phyloP scores from a whole-genome alignment of 2,113 vertebrate genomes.

The Hippocampus abdominalis region DNA sequence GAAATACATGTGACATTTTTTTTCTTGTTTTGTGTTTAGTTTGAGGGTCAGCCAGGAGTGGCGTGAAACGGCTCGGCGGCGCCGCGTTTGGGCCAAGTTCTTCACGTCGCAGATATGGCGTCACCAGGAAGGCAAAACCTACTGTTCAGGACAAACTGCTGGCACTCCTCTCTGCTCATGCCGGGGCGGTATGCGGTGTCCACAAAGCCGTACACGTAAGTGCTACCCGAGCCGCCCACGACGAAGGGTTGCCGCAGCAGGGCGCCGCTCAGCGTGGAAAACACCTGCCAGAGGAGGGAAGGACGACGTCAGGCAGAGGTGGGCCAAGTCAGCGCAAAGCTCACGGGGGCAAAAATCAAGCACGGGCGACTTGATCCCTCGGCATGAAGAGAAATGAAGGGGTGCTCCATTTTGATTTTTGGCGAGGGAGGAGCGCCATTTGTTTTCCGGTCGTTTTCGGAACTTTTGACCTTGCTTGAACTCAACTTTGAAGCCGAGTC shows the following conservation, averaged over 20 bases:
- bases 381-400: too few relatives aligned
- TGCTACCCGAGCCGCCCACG: constrained; percentile 81
- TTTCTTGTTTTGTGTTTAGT: too few relatives aligned
- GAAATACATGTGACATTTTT: too few relatives aligned
- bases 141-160: constrained; percentile 80
- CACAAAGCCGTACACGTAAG: constrained; percentile 82
- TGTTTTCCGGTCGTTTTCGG: too few relatives aligned
- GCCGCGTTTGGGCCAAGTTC: not conserved
- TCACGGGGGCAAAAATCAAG: too few relatives aligned
- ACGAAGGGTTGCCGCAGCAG: constrained; percentile 79
- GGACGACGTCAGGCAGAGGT: not conserved
- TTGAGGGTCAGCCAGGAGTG: not conserved
- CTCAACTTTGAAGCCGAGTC: too few relatives aligned
- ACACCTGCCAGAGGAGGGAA: constrained; percentile 71
- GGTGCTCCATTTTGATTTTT: too few relatives aligned
- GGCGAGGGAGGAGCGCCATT: too few relatives aligned
- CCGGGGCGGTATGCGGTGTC: constrained; percentile 76
- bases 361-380: too few relatives aligned
- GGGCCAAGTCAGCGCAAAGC: too few relatives aligned
- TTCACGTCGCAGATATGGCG: not conserved
- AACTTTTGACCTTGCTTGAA: too few relatives aligned
- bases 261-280: constrained; percentile 77
- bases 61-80: not conserved
- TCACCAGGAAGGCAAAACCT: constrained; percentile 18
- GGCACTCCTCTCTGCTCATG: constrained; percentile 74